phyloP scores from a whole-genome alignment of 2,113 vertebrate genomes.

The Strix aluco region DNA sequence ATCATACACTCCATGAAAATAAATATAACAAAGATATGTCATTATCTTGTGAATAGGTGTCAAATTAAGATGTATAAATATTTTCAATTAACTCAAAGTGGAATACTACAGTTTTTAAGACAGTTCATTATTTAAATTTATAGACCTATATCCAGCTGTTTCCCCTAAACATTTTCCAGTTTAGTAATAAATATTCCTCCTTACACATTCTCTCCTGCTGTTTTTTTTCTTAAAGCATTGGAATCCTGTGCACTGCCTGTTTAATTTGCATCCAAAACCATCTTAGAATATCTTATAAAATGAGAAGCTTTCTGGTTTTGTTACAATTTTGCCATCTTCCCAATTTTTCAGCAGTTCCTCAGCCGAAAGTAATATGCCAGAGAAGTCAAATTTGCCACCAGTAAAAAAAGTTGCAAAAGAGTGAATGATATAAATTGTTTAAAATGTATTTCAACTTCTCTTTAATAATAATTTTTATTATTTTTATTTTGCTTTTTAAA shows the following conservation, averaged over 20 bases:
- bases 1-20: neutral
- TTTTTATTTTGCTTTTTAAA: neutral
- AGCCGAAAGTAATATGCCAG: neutral
- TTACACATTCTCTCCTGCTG: neutral
- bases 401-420: neutral
- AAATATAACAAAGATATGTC: neutral
- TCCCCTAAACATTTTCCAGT: neutral
- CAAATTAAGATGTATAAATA: neutral
- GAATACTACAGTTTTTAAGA: neutral
- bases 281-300: neutral
- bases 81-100: neutral
- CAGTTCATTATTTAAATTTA: neutral
- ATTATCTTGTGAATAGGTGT: neutral
- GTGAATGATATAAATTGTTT: neutral
- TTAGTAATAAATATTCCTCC: neutral
- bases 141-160: neutral
- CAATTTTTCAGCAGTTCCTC: neutral
- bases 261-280: neutral
- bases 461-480: neutral
- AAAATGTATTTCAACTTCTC: neutral
- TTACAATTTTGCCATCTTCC: neutral
- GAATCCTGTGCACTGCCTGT: neutral
- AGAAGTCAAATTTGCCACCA: neutral
- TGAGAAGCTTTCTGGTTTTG: neutral
- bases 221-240: neutral